A percentile compares a stretch with the other conserved stretches of the same genome.
These are phyloP conservation scores for Hyposoter didymator DNA, from an alignment of 2,888 invertebrate genomes.

Conservation along the genomic window DNA sequence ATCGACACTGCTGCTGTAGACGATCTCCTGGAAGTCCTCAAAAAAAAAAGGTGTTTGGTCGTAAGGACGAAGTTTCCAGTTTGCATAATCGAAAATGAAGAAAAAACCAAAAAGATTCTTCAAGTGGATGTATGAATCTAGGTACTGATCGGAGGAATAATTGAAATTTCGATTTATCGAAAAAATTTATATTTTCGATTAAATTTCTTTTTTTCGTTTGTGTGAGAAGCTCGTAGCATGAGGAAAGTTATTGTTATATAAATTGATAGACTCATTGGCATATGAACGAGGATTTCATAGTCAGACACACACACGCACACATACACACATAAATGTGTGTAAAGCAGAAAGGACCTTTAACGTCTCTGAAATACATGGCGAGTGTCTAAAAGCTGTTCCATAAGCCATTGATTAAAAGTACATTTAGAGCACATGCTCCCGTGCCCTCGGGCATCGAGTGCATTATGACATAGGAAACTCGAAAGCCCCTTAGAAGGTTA, in stretches of 20 bases:
- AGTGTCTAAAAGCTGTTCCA: conserved; percentile 68
- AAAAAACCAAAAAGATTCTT: no score
- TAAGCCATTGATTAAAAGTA: conserved; percentile 73
- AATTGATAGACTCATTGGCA: neutral
- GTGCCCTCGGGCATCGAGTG: conserved; percentile 10
- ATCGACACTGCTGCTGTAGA: no score
- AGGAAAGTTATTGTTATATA: neutral
- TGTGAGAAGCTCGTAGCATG: neutral
- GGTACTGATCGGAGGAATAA: no score
- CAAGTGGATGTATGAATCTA: no score
- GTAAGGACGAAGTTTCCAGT: no score
- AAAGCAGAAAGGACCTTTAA: conserved; percentile 53
- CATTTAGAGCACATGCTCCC: conserved; percentile 66
- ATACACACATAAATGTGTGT: neutral
- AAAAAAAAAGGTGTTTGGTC: no score
- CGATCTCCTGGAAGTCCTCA: no score
- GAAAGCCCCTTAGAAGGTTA: conserved; percentile 54
- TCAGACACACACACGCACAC: no score
- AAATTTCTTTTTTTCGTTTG: no score
- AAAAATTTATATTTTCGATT: no score
- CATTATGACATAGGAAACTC: conserved; percentile 37
- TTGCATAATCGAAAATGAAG: no score
- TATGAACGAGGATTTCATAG: neutral
- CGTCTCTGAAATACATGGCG: conserved; percentile 66
- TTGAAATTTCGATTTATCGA: no score